phyloP scores from a whole-genome alignment of 2,113 vertebrate genomes.

The Anolis sagrei region DNA sequence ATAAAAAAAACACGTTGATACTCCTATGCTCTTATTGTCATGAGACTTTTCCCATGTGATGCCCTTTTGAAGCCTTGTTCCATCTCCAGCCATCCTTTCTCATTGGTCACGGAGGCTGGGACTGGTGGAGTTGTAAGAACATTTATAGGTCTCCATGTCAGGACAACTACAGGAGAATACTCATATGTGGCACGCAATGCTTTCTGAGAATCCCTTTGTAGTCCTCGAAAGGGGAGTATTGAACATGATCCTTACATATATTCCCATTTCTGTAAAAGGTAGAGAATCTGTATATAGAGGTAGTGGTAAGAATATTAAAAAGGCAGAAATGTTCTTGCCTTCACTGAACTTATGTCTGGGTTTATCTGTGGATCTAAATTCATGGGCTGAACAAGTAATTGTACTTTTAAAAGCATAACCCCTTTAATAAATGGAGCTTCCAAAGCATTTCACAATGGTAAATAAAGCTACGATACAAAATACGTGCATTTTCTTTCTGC shows the following conservation, averaged over 20 bases:
- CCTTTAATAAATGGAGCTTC: neutral
- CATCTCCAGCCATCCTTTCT: too few relatives aligned
- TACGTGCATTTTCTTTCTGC: neutral
- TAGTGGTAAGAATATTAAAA: neutral
- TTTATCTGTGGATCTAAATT: neutral
- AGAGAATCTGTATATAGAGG: neutral
- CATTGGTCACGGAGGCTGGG: too few relatives aligned
- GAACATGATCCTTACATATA: neutral
- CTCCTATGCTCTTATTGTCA: neutral
- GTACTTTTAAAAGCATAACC: neutral
- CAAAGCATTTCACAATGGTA: neutral
- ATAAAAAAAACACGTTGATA: neutral
- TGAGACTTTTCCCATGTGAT: neutral
- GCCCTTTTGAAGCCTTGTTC: too few relatives aligned
- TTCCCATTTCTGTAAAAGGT: neutral
- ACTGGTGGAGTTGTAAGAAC: too few relatives aligned
- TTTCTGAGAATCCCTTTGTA: neutral
- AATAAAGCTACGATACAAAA: neutral
- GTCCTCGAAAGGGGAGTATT: neutral
- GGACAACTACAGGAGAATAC: too few relatives aligned
- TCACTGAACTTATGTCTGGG: neutral
- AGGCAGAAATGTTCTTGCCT: neutral
- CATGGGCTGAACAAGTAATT: neutral
- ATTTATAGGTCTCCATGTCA: too few relatives aligned
- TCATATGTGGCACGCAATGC: neutral